Conservation (phyloP, 2,113 vertebrate genomes). For the Tragelaphus buxtoni region DNA sequence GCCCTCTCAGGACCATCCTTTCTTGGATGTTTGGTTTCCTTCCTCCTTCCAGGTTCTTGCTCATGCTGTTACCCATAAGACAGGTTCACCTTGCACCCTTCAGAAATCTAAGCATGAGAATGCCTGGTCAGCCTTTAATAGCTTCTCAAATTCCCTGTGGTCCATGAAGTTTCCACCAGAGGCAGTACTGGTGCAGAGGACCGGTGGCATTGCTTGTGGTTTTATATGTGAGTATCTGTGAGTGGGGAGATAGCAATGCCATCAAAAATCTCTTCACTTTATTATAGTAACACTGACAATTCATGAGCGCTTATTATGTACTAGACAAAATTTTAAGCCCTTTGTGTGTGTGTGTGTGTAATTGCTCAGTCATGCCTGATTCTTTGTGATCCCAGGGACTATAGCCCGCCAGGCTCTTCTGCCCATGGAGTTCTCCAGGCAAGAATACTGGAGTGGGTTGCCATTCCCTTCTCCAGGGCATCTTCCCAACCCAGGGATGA, state of each 20-base stretch:
- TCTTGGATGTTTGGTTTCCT: background rate
- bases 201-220: background rate
- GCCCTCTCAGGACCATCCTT: background rate
- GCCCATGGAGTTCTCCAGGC: background rate
- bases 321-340: background rate
- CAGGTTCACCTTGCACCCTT: background rate
- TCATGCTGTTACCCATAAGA: background rate
- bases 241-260: background rate
- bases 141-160: background rate
- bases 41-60: background rate
- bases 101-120: background rate
- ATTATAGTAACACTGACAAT: background rate
- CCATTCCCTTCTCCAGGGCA: background rate
- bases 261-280: background rate
- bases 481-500: background rate
- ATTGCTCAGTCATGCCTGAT: background rate
- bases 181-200: background rate
- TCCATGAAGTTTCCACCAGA: background rate
- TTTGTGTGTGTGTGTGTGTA: background rate
- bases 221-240: background rate
- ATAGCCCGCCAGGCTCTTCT: rapidly evolving
- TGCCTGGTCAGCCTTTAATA: background rate
- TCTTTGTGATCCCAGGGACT: background rate
- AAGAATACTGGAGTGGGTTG: background rate
- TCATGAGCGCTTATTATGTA: constrained; percentile 10